Conservation (phyloP, 2,113 vertebrate species). For the Parus major region DNA sequence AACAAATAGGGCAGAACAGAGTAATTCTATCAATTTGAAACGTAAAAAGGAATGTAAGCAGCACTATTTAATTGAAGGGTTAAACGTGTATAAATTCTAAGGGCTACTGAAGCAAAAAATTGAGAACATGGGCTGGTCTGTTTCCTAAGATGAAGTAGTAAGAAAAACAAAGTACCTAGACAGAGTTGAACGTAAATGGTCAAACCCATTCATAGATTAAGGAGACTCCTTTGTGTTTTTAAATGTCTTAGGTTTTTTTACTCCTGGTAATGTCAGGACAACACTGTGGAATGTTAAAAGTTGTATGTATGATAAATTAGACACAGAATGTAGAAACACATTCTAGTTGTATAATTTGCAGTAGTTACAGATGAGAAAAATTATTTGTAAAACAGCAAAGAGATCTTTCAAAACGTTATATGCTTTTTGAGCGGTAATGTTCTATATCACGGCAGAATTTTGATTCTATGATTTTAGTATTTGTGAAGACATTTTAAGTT, state of each 20-base stretch:
- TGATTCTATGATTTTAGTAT: conserved; percentile 14
- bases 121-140: neutral
- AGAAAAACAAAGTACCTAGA: neutral
- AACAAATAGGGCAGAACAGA: neutral
- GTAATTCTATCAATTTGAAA: neutral
- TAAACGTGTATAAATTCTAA: neutral
- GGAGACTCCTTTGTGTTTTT: neutral
- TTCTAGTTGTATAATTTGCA: neutral
- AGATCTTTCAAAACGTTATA: neutral
- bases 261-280: neutral
- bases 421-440: neutral
- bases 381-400: neutral
- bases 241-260: neutral
- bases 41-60: neutral
- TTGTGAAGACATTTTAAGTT: conserved; percentile 24
- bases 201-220: neutral
- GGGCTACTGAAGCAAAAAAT: neutral
- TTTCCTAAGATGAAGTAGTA: neutral
- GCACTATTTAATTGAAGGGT: neutral
- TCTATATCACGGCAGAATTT: neutral
- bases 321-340: neutral
- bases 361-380: neutral
- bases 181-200: neutral
- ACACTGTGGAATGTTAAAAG: neutral
- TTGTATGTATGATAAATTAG: neutral